phyloP scores from a whole-genome alignment of 2,113 vertebrate genomes.

The Oxyruncus cristatus region DNA sequence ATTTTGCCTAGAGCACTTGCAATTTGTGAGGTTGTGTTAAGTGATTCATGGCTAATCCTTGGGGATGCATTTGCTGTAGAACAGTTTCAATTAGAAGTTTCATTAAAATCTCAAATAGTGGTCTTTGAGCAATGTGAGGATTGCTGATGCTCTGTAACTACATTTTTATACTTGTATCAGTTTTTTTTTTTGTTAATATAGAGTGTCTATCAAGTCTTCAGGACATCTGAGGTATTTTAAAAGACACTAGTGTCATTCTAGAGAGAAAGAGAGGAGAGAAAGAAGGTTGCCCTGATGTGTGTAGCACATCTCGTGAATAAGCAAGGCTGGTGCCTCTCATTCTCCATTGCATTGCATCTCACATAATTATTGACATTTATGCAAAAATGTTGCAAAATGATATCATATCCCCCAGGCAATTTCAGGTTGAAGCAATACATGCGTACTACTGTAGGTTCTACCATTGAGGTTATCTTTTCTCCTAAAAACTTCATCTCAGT shows the following conservation, averaged over 20 bases:
- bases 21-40: background rate
- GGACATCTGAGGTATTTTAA: background rate
- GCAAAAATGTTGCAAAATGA: background rate
- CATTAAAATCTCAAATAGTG: background rate
- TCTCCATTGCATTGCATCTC: background rate
- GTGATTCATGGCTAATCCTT: background rate
- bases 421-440: background rate
- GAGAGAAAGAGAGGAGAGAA: background rate
- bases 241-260: background rate
- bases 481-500: background rate
- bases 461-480: background rate
- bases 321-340: background rate
- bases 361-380: background rate
- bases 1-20: background rate
- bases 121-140: background rate
- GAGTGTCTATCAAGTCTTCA: background rate
- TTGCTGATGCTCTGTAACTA: background rate
- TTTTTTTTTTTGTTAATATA: background rate
- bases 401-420: background rate
- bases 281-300: background rate
- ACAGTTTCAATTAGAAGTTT: slow-evolving; percentile 23
- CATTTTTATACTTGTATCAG: background rate
- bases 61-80: background rate
- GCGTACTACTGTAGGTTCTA: background rate
- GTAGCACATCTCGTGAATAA: background rate